Evolutionary conservation across 2,888 invertebrate species (phyloP).

Genomic region (Trichogramma evanescens): DNA sequence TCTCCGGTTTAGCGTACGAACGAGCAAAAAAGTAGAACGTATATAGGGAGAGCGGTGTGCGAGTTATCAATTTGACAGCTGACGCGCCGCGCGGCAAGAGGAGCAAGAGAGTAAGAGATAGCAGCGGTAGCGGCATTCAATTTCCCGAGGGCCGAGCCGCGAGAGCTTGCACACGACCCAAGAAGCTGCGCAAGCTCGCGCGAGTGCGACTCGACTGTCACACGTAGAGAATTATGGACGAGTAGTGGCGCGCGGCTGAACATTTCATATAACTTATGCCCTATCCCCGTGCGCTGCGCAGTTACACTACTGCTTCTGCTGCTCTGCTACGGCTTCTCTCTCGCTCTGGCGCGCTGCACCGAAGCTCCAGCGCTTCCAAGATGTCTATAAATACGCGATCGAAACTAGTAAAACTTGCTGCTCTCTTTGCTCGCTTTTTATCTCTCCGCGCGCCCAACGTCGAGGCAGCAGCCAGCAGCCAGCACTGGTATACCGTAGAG

Average conservation of each 20-base stretch:
- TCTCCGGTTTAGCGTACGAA: slow-evolving; percentile 23
- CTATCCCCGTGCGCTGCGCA: not conserved
- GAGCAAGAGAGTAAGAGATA: slow-evolving; percentile 17
- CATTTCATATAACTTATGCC: slow-evolving; percentile 44
- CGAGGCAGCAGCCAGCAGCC: too few species aligned
- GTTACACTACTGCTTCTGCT: slow-evolving; percentile 9
- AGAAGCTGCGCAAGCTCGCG: slow-evolving; percentile 9
- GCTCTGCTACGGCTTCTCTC: slow-evolving; percentile 24
- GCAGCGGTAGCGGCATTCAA: slow-evolving; percentile 28
- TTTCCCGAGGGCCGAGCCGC: not conserved
- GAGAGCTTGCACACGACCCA: slow-evolving; percentile 25
- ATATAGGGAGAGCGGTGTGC: slow-evolving; percentile 8
- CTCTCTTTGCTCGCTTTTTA: too few species aligned
- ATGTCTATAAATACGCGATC: slow-evolving; percentile 40
- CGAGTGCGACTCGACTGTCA: slow-evolving; percentile 44
- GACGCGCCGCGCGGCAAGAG: slow-evolving; percentile 27
- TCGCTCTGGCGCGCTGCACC: not conserved
- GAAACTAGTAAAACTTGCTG: slow-evolving; percentile 12
- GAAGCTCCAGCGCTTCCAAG: slow-evolving; percentile 29
- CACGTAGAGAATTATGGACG: slow-evolving; percentile 42
- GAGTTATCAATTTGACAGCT: slow-evolving; percentile 43
- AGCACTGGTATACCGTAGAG: too few species aligned
- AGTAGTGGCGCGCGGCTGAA: slow-evolving; percentile 46
- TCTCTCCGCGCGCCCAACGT: too few species aligned
- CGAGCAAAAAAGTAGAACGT: not conserved